Evolutionary conservation across 2,113 vertebrate genomes (phyloP), one percentile per base, ranked within the genome.

Genomic region (Cebidichthys violaceus): DNA sequence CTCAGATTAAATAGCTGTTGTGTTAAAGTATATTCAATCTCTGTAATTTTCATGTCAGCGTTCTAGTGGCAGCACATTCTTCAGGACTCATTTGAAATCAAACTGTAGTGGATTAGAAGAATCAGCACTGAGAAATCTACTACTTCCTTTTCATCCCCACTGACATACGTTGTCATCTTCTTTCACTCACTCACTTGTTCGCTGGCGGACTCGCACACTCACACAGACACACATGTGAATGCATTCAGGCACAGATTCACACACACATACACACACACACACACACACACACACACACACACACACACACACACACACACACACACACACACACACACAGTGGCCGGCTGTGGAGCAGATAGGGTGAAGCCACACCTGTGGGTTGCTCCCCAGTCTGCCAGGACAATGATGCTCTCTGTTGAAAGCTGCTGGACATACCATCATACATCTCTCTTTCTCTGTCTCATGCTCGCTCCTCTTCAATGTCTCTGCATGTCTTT

Each of bases 361-460:
- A 33, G 81, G 86, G 70, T 66, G 83, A 92, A 90, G 86, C 87
- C 86, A 93, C 94, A 95, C 95, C 95, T 95, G 95, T 86, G 90
- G 81, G 68, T 89, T 47, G 79, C 83, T 83, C 77, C 66, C 57
- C 55, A 9, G 67, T 75, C 86, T 85, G 83, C 75, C 82, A 59
- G 90, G 91, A 94, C 95, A 95, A 95, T 94, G 94, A 92, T 90
- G 91, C 86, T 90, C 92, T 94, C 87, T 94, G 93, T 93, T 87
- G 90, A 92, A 91, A 92, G 88, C 82, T 74, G 85, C 78, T 89
- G 88, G 84, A 87, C 90, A 90, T 87, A 77, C 92, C 86, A 88
- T 86, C 69, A 37, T 67, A 60, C 83, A 55, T 86, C 81, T 86
- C 78, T 81, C 74, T 35, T 75, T 81, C 86, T 81, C 80, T 6